phyloP scores from a whole-genome alignment of 2,113 vertebrate species.

The Nibea albiflora region DNA sequence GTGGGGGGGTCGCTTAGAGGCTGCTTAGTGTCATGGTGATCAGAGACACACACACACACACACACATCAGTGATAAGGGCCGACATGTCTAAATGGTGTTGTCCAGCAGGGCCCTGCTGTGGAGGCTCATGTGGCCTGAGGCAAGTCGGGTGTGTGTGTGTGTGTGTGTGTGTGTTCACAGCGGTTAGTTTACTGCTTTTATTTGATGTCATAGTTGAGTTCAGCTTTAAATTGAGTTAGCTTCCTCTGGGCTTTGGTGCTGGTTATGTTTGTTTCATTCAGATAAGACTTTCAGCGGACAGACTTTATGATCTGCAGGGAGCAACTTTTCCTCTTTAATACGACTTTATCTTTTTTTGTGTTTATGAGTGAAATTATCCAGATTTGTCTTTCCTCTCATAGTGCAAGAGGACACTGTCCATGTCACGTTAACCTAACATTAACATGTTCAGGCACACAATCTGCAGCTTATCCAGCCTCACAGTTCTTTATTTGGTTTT shows the following conservation, averaged over 20 bases:
- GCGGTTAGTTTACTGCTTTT: constrained; percentile 19
- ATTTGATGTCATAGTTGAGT: constrained; percentile 12
- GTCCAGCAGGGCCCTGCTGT: constrained; percentile 32
- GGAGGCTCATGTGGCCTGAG: constrained; percentile 4
- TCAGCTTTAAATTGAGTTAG: not conserved
- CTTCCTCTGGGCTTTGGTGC: not conserved
- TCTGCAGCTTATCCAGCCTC: not conserved
- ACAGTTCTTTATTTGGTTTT: constrained; percentile 15
- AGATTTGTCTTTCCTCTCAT: not conserved
- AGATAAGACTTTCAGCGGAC: not conserved
- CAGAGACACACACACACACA: not conserved
- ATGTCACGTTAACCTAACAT: not conserved
- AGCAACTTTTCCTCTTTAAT: not conserved
- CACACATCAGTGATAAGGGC: constrained; percentile 5
- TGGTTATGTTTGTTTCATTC: constrained; percentile 6
- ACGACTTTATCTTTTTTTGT: not conserved
- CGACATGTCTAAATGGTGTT: constrained; percentile 28
- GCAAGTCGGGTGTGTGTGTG: not conserved
- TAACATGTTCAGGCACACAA: not conserved
- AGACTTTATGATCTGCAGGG: not conserved
- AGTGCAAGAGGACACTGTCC: not conserved
- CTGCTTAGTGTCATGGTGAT: constrained; percentile 58
- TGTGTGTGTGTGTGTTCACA: not conserved
- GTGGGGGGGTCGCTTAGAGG: not conserved
- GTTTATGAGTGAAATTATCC: not conserved